Evolutionary conservation across 2,888 invertebrate species (phyloP), one percentile per base, ranked within the genome.

Genomic region (Mimumesa dahlbomi): DNA sequence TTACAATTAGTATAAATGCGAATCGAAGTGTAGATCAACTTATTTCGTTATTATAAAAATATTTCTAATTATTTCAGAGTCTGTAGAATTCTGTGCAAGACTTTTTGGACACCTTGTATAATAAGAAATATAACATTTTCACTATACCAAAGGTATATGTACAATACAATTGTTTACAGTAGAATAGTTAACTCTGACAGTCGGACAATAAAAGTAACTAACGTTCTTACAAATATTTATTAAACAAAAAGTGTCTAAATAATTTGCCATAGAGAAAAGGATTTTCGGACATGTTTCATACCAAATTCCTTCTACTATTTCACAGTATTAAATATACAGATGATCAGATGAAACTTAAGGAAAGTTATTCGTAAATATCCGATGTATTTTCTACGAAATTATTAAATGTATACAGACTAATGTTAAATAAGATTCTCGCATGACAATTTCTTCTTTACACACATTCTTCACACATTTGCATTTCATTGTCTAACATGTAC

Each of bases 131-230:
- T 70, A 54, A 70, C 29, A 64, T 42, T 52, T 68, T 49, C 48
- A 62, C 68, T 68, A 68, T 63, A 68, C 68, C 62, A 69, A 57
- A 53, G 19, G 52, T 63, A 71, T 64, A 71, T 69, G 29, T 68
- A 71, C 68, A 68, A 62, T 69, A 36, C 13, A 71, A 49, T 52
- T 42, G 48, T 48, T 63, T 68, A 68, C 54, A 65, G 42, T 7
- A 48, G 18, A 21, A n/a, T 29, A 68, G 36, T 70, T 29, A 52
- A 52, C 38, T 50, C 45, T 56, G 42, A 67, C 22, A 57, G 29
- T 54, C 48, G 54, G 54, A 54, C 34, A 67, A 67, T 63, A 56
- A 62, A 63, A 49, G 49, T 56, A 54, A 54, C 63, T 54, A 63
- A 63, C 48, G 63, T 63, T 67, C 49, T 69, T 69, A 68, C 68